These are phyloP conservation scores for Drosophila heteroneura DNA, from an alignment of 2,888 invertebrate genomes.

Conservation along the genomic window DNA sequence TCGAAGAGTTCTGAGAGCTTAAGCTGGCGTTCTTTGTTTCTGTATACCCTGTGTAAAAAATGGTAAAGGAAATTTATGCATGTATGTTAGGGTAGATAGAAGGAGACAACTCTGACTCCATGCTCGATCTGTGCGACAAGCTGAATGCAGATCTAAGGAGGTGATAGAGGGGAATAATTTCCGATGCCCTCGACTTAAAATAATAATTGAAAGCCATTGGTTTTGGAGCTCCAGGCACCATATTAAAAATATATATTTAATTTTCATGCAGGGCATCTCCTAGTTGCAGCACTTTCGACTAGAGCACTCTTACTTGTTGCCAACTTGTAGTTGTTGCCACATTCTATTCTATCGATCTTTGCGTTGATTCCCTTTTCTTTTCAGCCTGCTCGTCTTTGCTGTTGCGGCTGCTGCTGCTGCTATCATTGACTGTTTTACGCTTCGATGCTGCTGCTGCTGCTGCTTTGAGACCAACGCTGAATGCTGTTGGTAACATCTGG, in stretches of 20 bases:
- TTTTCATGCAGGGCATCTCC: conserved; percentile 9
- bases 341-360: conserved; percentile 70
- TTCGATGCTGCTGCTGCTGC: conserved; percentile 23
- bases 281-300: background rate
- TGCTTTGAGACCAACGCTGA: conserved; percentile 15
- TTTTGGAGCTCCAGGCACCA: background rate
- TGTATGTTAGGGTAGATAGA: background rate
- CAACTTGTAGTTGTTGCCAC: conserved; percentile 14
- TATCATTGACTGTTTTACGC: conserved; percentile 51
- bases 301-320: conserved; percentile 25
- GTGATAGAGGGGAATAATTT: background rate
- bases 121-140: background rate
- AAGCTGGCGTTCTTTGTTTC: conserved; percentile 22
- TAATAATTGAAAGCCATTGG: background rate
- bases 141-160: background rate
- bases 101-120: background rate
- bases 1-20: conserved; percentile 21
- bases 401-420: conserved; percentile 41
- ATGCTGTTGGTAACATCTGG: conserved; percentile 64
- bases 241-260: background rate
- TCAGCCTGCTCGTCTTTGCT: conserved; percentile 4
- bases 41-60: conserved; percentile 5
- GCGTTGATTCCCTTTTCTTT: conserved; percentile 34
- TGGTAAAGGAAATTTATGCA: background rate
- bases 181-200: background rate